Percentiles rank a stretch among this genome's conserved stretches.
These are phyloP conservation scores for Myripristis jacobus DNA, from an alignment of 2,797 vertebrate genomes.

Conservation along the genomic window DNA sequence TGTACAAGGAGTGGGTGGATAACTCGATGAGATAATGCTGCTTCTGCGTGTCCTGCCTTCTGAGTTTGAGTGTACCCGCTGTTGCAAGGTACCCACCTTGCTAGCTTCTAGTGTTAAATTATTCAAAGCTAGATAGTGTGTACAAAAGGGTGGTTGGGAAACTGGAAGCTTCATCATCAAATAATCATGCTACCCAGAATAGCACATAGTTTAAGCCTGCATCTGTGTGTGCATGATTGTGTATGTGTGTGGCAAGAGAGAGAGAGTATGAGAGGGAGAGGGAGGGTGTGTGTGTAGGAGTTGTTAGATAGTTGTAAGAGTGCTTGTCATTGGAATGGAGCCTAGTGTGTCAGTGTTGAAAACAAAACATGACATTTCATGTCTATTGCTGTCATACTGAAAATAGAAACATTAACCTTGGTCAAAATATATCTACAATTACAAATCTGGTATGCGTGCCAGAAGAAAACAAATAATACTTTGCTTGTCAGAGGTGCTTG, in stretches of 20 bases:
- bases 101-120: conserved; percentile 82
- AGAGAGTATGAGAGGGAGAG: conserved; percentile 31
- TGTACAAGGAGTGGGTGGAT: conserved; percentile 38
- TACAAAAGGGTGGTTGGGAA: conserved; percentile 85
- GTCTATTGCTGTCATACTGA: conserved; percentile 26
- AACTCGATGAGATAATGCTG: conserved; percentile 33
- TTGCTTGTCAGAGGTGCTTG: not conserved
- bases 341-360: conserved; percentile 41
- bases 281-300: conserved; percentile 30
- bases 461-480: not conserved
- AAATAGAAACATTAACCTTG: conserved; percentile 12
- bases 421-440: conserved; percentile 21
- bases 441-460: not conserved
- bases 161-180: conserved; percentile 86
- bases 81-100: conserved; percentile 68
- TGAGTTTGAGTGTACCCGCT: conserved; percentile 63
- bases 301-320: conserved; percentile 49
- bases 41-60: conserved; percentile 48
- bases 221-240: conserved; percentile 32
- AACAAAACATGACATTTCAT: conserved; percentile 46
- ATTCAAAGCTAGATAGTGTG: conserved; percentile 85
- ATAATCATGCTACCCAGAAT: conserved; percentile 82
- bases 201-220: conserved; percentile 51
- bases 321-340: conserved; percentile 47
- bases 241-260: conserved; percentile 15